phyloP scores from a whole-genome alignment of 2,113 vertebrate species.

The Heterocephalus glaber region DNA sequence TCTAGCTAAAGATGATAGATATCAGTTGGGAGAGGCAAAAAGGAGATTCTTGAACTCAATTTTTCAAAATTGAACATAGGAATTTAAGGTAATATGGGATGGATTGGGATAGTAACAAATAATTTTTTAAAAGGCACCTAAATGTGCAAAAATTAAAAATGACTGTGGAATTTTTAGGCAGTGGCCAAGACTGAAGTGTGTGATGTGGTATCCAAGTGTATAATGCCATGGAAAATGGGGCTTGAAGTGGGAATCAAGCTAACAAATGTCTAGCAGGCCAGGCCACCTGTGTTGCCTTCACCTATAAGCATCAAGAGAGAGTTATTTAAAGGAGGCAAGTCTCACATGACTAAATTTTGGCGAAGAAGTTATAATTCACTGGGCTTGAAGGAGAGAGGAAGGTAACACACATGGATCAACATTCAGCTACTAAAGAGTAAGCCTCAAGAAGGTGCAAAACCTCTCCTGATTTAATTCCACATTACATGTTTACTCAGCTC shows the following conservation, averaged over 20 bases:
- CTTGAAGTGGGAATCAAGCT: not conserved
- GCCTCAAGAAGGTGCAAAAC: not conserved
- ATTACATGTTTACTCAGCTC: not conserved
- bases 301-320: not conserved
- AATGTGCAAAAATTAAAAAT: not conserved
- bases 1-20: not conserved
- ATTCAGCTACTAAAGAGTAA: not conserved
- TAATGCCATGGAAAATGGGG: accelerated
- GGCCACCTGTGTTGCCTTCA: not conserved
- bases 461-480: not conserved
- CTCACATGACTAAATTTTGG: not conserved
- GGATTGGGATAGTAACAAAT: not conserved
- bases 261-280: too few species aligned
- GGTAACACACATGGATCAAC: not conserved
- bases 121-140: not conserved
- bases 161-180: not conserved
- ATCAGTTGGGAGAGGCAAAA: not conserved
- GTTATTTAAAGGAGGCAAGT: not conserved
- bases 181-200: too few species aligned
- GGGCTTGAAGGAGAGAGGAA: not conserved
- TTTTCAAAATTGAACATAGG: not conserved
- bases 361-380: not conserved
- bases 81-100: too few species aligned
- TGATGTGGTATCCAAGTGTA: accelerated
- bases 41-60: not conserved